Evolutionary conservation across 2,797 vertebrate species (phyloP).

Genomic region (Scolopax rusticola): DNA sequence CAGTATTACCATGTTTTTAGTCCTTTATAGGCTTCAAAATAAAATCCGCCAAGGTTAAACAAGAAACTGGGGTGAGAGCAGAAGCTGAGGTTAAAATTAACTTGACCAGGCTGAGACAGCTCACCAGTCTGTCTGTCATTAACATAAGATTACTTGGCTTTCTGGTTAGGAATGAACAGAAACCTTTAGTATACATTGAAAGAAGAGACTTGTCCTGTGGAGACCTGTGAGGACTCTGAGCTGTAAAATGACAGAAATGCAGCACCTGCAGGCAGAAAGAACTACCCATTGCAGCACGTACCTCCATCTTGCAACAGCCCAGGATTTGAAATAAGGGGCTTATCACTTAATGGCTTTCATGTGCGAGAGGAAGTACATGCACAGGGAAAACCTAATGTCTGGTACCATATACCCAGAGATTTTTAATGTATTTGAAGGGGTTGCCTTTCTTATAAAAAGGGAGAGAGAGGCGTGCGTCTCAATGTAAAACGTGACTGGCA

Average conservation of each 20-base stretch:
- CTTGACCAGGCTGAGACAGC: background rate
- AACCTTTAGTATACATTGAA: background rate
- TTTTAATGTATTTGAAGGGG: background rate
- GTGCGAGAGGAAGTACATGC: background rate
- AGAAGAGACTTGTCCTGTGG: background rate
- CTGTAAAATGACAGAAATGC: background rate
- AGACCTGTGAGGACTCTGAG: background rate
- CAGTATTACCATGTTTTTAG: background rate
- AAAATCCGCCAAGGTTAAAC: background rate
- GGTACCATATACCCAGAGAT: background rate
- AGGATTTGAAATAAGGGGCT: background rate
- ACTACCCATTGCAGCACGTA: background rate
- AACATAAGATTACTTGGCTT: background rate
- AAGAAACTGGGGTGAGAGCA: background rate
- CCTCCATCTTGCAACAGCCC: background rate
- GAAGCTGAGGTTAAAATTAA: background rate
- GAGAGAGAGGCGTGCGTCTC: background rate
- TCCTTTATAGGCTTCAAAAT: background rate
- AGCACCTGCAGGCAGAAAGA: background rate
- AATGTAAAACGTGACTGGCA: background rate
- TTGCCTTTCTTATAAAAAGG: background rate
- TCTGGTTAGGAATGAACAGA: background rate
- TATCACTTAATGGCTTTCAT: background rate
- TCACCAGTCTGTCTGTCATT: background rate
- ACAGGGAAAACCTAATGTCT: background rate